Evolutionary conservation across 2,888 invertebrate species (phyloP), one percentile per base, ranked within the genome.

Genomic region (Drosophila hamatofila): DNA sequence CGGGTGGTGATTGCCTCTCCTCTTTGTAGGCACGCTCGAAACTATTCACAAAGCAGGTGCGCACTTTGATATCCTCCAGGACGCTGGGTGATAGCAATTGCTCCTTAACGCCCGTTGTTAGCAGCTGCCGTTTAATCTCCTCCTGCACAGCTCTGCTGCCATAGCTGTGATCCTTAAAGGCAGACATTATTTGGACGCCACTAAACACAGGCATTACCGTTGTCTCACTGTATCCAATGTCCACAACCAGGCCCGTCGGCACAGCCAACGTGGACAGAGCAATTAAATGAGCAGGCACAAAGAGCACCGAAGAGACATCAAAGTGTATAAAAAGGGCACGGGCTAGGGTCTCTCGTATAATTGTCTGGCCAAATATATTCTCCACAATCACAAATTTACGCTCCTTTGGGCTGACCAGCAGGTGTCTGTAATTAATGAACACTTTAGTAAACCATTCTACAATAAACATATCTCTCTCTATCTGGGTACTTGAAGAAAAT

Each of bases 391-490:
- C 96, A 39, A 99, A 96, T 91, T 97, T 96, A 25, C 98, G 94
- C 88, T 98, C 98, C 93, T 98, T 98, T 0, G 99, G 98, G 91
- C 97, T 98, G 51, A 98, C 96, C 54, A 98, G 94, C 35, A 98
- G 95, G 92, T 98, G 96, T 84, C 98, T 98, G 90, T 48, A 65
- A 62, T 2, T 1, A 35, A 58, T 3, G 0, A 18, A 7, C 8
- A 49, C 42, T 12, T 35, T 12, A 1, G 27, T n/a, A 33, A 21
- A 23, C 2, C 18, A 51, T 42, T 33, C 16, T 5, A 16, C 21
- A 21, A 39, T 12, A 33, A n/a, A 35, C 2, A n/a, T 6, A 25
- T 4, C 25, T 4, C 4, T 25, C 4, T 30, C 11, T 30, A 1
- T 30, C 8, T n/a, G 2, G 1, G 6, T 93, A 97, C 97, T 96